Conservation (phyloP, 2,797 vertebrate species). For the Triplophysa yarkandensis region DNA sequence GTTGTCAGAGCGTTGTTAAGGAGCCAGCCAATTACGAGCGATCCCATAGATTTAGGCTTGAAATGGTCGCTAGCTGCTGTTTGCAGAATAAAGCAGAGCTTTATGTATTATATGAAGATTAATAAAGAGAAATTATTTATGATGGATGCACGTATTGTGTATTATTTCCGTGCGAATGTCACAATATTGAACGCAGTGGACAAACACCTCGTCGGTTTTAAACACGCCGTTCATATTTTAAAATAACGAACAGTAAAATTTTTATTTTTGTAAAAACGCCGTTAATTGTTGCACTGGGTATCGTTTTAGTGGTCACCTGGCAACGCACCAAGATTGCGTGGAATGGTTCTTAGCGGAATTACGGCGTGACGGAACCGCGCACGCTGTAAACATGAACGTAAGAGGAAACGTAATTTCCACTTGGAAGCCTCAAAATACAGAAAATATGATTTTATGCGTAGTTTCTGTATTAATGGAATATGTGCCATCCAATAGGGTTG, state of each 20-base stretch:
- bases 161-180: conserved; percentile 12
- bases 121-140: neutral
- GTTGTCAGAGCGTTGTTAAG: conserved; percentile 57
- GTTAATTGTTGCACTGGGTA: neutral
- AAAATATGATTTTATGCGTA: neutral
- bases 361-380: conserved; percentile 29
- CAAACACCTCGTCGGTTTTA: no score
- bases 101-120: no score
- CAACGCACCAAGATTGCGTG: conserved; percentile 16
- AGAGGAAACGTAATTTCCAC: neutral
- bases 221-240: neutral
- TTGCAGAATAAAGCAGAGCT: conserved; percentile 31
- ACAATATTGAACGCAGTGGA: conserved; percentile 12
- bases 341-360: conserved; percentile 26
- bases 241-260: no score
- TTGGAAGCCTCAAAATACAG: neutral
- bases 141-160: neutral
- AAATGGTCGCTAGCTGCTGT: conserved; percentile 51
- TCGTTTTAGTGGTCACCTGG: conserved; percentile 20
- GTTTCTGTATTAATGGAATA: neutral
- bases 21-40: conserved; percentile 52
- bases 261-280: no score
- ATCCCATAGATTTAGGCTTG: conserved; percentile 52
- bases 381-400: conserved; percentile 38
- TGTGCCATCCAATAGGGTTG: neutral